These are phyloP conservation scores for Geothlypis trichas DNA, from an alignment of 2,113 vertebrate genomes.

Conservation along the genomic window DNA sequence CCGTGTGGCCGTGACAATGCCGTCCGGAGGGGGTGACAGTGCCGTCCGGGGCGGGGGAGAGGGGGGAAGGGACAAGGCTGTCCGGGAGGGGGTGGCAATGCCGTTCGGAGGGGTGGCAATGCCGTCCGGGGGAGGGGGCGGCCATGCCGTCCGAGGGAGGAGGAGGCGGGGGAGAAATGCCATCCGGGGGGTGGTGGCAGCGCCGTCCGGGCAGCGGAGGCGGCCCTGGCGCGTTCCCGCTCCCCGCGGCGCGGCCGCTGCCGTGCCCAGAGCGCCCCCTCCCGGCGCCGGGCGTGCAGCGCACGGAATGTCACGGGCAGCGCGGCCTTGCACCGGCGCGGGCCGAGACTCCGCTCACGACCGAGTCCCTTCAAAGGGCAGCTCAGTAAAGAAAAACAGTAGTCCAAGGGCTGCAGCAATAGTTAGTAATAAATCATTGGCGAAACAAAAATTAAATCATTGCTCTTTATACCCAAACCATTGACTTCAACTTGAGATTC, in stretches of 20 bases:
- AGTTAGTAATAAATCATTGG: not conserved
- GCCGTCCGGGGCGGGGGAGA: too few relatives aligned
- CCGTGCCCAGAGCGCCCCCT: constrained; percentile 28
- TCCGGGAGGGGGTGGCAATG: too few relatives aligned
- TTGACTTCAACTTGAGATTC: not conserved
- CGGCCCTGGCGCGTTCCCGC: not conserved
- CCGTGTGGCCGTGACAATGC: accelerated
- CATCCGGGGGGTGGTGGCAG: not conserved
- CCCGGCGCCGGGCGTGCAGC: not conserved
- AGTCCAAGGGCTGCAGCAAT: not conserved
- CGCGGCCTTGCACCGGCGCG: not conserved
- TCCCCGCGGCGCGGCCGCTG: not conserved
- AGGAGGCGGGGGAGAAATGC: too few relatives aligned
- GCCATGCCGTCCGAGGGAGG: not conserved
- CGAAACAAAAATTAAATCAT: not conserved
- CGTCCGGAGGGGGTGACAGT: too few relatives aligned
- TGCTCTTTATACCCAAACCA: not conserved
- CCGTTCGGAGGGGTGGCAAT: accelerated
- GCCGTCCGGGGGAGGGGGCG: too few relatives aligned
- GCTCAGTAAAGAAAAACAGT: not conserved
- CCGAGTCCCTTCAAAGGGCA: not conserved
- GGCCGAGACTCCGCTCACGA: not conserved
- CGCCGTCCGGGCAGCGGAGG: not conserved
- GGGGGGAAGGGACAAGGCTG: not conserved
- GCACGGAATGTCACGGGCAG: accelerated